Conservation (phyloP, 2,888 invertebrate species). For the Leucophora obtusa region DNA sequence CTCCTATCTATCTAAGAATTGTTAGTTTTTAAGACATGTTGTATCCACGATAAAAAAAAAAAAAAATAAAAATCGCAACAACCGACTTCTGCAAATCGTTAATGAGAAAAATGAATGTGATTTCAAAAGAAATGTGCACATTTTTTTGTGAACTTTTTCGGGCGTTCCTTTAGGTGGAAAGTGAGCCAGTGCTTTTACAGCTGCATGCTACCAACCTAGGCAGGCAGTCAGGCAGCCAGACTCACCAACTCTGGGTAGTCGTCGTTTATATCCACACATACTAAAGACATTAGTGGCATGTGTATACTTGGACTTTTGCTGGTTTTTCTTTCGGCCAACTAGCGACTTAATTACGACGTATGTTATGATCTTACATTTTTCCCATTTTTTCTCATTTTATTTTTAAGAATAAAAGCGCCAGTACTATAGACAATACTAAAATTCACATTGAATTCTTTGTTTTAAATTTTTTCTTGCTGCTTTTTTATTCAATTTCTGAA, state of each 20-base stretch:
- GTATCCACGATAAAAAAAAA: slow-evolving; percentile 31
- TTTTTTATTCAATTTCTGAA: slow-evolving; percentile 43
- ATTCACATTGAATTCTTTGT: slow-evolving; percentile 22
- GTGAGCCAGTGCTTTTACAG: slow-evolving; percentile 35
- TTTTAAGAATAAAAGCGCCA: slow-evolving; percentile 37
- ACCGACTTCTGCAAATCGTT: slow-evolving; percentile 49
- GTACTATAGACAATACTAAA: slow-evolving; percentile 30
- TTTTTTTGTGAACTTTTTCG: slow-evolving; percentile 40
- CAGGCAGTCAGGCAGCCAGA: neutral
- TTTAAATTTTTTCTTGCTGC: neutral
- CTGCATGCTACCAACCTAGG: neutral
- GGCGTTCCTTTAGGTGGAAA: slow-evolving; percentile 60
- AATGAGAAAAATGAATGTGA: slow-evolving; percentile 63
- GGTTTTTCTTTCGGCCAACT: slow-evolving; percentile 47
- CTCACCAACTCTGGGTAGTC: neutral
- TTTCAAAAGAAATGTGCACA: slow-evolving; percentile 48
- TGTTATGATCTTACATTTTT: slow-evolving; percentile 34
- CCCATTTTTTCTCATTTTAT: neutral
- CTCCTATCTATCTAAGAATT: slow-evolving; percentile 12
- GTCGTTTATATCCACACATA: neutral
- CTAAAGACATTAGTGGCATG: slow-evolving; percentile 23
- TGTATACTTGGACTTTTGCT: slow-evolving; percentile 29
- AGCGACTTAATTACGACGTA: slow-evolving; percentile 61
- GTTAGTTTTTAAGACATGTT: slow-evolving; percentile 33
- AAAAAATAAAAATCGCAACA: neutral